Evolutionary conservation across 2,797 vertebrate species (phyloP).

Genomic region (Botia kubotai): DNA sequence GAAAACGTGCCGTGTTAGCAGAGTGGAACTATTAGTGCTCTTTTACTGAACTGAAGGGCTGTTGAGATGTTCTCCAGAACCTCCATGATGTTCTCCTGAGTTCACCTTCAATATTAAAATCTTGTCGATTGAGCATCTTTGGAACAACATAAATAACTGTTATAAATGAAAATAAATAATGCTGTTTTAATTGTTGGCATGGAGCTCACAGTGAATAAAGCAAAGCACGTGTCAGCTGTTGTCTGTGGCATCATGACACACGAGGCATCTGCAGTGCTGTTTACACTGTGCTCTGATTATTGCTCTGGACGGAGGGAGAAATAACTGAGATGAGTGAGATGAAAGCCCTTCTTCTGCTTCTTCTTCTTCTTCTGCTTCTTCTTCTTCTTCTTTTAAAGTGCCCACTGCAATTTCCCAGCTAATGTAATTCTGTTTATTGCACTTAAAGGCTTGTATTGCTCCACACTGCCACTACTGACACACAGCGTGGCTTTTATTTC

Average conservation of each 20-base stretch:
- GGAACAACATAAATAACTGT: not conserved
- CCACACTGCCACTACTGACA: not conserved
- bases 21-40: too few species aligned
- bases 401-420: slow-evolving; percentile 28
- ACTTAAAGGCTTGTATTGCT: slow-evolving; percentile 37
- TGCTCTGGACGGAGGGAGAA: not conserved
- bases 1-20: too few species aligned
- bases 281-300: too few species aligned
- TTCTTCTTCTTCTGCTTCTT: too few species aligned
- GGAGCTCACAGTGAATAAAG: not conserved
- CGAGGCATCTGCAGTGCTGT: too few species aligned
- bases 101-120: not conserved
- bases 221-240: not conserved
- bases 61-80: too few species aligned
- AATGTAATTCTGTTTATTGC: slow-evolving; percentile 53
- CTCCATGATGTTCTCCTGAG: too few species aligned
- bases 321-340: slow-evolving; percentile 18
- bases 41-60: too few species aligned
- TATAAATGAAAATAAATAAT: not conserved
- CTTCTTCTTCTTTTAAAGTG: slow-evolving; percentile 29
- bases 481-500: slow-evolving; percentile 28
- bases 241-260: not conserved
- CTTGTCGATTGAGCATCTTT: slow-evolving; percentile 1
- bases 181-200: not conserved
- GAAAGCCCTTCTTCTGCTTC: not conserved